Evolutionary conservation across 2,797 vertebrate genomes (phyloP).

Genomic region (Gymnoscopelus braueri): DNA sequence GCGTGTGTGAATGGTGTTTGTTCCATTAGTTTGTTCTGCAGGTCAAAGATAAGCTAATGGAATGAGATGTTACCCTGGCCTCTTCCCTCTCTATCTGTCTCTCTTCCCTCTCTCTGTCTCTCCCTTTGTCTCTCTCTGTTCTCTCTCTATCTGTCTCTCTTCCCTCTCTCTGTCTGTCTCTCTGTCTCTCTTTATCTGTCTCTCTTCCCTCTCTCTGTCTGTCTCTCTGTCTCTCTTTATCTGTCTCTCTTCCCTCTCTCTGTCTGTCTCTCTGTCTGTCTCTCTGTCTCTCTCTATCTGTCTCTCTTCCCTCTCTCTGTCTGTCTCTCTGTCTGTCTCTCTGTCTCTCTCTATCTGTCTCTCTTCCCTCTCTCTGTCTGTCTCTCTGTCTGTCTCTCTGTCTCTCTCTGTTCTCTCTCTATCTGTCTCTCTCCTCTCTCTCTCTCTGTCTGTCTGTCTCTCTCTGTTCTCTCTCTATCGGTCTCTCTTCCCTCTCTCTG

Average conservation of each 20-base stretch:
- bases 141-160: not conserved
- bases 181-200: not conserved
- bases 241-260: no score
- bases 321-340: not conserved
- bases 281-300: not conserved
- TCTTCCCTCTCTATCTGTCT: slow-evolving; percentile 21
- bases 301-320: not conserved
- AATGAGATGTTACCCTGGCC: not conserved
- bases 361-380: no score
- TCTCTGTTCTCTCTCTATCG: not conserved
- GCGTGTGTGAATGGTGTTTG: slow-evolving; percentile 12
- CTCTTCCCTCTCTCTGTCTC: not conserved
- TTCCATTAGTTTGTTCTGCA: slow-evolving; percentile 25
- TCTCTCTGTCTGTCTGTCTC: slow-evolving; percentile 27
- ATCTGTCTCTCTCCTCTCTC: not conserved
- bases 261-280: not conserved
- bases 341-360: slow-evolving; percentile 21
- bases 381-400: slow-evolving; percentile 6
- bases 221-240: not conserved
- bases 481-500: not conserved
- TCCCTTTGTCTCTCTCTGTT: slow-evolving; percentile 13
- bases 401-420: slow-evolving; percentile 14
- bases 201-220: not conserved
- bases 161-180: slow-evolving; percentile 22
- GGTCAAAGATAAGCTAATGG: slow-evolving; percentile 14